Evolutionary conservation across 2,113 vertebrate species (phyloP).

Genomic region (Oceanodroma tethys): DNA sequence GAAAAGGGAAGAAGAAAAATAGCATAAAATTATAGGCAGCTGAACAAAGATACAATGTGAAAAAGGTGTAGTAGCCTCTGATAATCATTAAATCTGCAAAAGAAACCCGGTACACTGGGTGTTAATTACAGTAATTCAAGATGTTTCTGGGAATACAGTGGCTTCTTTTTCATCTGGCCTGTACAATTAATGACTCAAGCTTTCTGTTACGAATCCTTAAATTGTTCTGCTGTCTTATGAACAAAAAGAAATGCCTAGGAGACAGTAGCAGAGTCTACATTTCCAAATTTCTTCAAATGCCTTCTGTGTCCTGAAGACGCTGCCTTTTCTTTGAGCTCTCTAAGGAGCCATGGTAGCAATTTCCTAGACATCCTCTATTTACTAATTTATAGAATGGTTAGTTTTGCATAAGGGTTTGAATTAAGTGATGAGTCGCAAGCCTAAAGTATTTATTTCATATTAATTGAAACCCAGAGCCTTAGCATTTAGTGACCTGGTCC

Average conservation of each 20-base stretch:
- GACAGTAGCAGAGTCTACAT: not conserved
- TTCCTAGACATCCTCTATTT: not conserved
- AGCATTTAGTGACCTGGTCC: not conserved
- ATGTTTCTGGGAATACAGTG: slow-evolving; percentile 45
- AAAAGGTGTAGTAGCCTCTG: slow-evolving; percentile 8
- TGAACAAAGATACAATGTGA: not conserved
- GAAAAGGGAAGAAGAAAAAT: not conserved
- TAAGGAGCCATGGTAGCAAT: not conserved
- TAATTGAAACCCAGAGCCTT: not conserved
- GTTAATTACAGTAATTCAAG: slow-evolving; percentile 60
- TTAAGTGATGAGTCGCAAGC: not conserved
- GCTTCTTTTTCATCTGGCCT: slow-evolving; percentile 42
- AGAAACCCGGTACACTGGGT: slow-evolving; percentile 12
- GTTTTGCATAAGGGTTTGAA: not conserved
- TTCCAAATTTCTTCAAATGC: not conserved
- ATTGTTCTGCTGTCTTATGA: slow-evolving; percentile 23
- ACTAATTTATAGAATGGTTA: not conserved
- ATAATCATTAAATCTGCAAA: slow-evolving; percentile 55
- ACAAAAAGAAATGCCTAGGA: slow-evolving; percentile 30
- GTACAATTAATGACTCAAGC: slow-evolving; percentile 43
- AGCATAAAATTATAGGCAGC: not conserved
- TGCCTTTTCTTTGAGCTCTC: not conserved
- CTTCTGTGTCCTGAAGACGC: not conserved
- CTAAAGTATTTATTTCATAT: not conserved
- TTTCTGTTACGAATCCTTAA: slow-evolving; percentile 51